These are phyloP conservation scores for Cyanoderma ruficeps DNA, from an alignment of 2,113 vertebrate species.

Conservation along the genomic window DNA sequence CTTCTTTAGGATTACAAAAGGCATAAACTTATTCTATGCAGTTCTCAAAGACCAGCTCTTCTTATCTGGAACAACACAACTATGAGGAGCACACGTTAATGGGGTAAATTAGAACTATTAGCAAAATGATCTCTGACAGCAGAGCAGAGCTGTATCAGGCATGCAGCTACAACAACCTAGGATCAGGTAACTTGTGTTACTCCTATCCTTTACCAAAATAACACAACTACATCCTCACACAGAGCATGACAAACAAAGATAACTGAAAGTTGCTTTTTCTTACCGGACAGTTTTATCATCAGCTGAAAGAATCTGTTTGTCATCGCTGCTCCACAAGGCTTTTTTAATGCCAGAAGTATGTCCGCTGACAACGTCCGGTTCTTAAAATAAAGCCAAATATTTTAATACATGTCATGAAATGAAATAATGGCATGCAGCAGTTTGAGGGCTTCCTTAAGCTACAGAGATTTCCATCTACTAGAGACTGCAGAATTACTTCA, in stretches of 20 bases:
- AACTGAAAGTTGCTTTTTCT: conserved; percentile 21
- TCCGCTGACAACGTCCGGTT: conserved; percentile 89
- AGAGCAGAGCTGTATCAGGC: neutral
- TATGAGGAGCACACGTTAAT: accelerated
- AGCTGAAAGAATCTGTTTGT: conserved; percentile 93
- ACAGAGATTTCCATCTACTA: neutral
- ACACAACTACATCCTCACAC: accelerated
- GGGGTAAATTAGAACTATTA: neutral
- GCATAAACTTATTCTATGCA: neutral
- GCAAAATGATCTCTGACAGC: neutral
- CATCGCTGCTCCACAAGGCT: conserved; percentile 93
- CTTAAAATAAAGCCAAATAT: conserved; percentile 69
- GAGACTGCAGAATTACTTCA: neutral
- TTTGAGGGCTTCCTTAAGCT: neutral
- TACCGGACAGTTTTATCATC: conserved; percentile 97
- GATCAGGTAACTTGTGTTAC: neutral
- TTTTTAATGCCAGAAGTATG: conserved; percentile 97
- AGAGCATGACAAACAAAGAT: neutral
- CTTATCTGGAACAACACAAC: neutral
- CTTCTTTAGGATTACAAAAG: neutral
- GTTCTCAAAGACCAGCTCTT: neutral
- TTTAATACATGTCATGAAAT: neutral
- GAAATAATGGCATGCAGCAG: neutral
- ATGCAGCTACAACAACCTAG: neutral
- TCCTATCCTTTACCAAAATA: neutral